phyloP scores from a whole-genome alignment of 2,888 invertebrate genomes.

The Troglohyphantes excavatus region DNA sequence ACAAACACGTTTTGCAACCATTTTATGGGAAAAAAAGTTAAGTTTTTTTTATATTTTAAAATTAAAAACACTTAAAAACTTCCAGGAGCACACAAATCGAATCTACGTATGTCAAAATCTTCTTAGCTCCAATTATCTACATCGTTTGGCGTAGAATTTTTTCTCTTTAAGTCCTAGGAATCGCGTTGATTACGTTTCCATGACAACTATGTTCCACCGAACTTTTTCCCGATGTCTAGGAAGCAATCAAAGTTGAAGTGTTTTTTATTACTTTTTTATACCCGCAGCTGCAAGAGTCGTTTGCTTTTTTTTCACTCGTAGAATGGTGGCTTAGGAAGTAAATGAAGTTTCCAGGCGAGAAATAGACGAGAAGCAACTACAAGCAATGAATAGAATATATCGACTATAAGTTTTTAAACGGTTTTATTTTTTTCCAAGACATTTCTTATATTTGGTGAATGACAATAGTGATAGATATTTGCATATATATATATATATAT shows the following conservation, averaged over 20 bases:
- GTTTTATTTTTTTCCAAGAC: too few species aligned
- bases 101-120: constrained; percentile 34
- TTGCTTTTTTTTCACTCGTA: constrained; percentile 27
- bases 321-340: constrained; percentile 41
- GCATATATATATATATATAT: too few species aligned
- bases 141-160: not conserved
- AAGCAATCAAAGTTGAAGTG: constrained; percentile 73
- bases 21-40: not conserved
- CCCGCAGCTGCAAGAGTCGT: constrained; percentile 53
- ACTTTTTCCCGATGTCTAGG: constrained; percentile 50
- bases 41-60: not conserved
- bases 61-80: constrained; percentile 9
- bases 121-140: constrained; percentile 48
- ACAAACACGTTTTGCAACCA: not conserved
- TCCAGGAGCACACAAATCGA: not conserved
- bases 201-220: constrained; percentile 43
- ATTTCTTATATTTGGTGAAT: too few species aligned
- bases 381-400: not conserved
- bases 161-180: not conserved
- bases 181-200: constrained; percentile 60
- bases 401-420: too few species aligned
- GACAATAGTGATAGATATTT: too few species aligned
- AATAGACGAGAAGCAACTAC: constrained; percentile 7
- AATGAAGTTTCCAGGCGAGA: constrained; percentile 41
- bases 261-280: constrained; percentile 64